Evolutionary conservation across 92 coral and sea anemone genomes (phyloP), one percentile per base, ranked within the genome.

Genomic region (Phenganax subtilis): DNA sequence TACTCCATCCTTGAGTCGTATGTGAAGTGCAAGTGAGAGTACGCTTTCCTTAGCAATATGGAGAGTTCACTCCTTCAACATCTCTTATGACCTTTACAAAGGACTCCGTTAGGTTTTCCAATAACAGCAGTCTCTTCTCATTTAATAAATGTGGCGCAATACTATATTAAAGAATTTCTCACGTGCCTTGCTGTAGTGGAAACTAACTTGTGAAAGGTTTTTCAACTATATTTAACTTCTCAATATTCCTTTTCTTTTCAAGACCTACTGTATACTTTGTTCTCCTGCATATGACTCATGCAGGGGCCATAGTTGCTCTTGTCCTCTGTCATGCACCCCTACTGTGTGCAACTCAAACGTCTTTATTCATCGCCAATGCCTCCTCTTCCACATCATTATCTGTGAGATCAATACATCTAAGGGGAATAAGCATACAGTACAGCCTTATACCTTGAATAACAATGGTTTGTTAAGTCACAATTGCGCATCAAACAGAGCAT

Each of bases 211-310:
- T 10, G 47, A 29, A 10, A 72, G 60, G 12, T 72, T 55, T 53
- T 72, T 72, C 77, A 56, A 72, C 77, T 55, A 51, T 70, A 15
- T 72, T 53, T 7, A 72, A 29, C 14, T 29, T 72, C 77, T 72
- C 59, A 51, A 72, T 58, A 55, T 72, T 72, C 52, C 77, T 72
- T 14, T 55, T 72, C 77, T 72, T 51, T 2, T 72, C 59, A 12
- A 28, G 16, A 70, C 44, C 77, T 25, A 72, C 57, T 72, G 47
- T 72, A 58, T 72, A 72, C 17, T 72, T 72, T 5, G 14, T 25
- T 55, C 52, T 72, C 77, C 52, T 51, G 77, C 77, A 72, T 47
- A 72, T 72, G 59, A 72, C 52, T 11, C 77, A 72, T 27, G 14
- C 59, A 12, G 1, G 57, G 77, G 77, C 57, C 47, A 55, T 9